Percentiles rank a stretch among this genome's conserved stretches.
These are phyloP conservation scores for Macrosteles quadrilineatus DNA, from an alignment of 1,140 invertebrate genomes.

Conservation along the genomic window DNA sequence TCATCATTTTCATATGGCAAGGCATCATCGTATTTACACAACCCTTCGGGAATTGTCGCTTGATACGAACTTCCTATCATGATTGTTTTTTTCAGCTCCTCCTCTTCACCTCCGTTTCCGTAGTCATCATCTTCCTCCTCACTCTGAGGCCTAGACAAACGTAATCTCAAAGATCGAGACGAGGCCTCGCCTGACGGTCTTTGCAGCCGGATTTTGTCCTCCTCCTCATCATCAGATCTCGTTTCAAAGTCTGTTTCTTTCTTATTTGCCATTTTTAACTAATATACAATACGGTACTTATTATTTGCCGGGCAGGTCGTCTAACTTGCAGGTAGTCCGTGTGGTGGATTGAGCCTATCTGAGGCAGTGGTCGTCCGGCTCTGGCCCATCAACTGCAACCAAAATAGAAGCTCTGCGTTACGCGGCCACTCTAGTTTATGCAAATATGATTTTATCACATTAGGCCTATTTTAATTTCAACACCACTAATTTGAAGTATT, in stretches of 20 bases:
- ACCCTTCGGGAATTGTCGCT: constrained; percentile 87
- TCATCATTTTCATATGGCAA: constrained; percentile 96
- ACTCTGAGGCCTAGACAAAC: constrained; percentile 60
- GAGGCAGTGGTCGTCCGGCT: not conserved
- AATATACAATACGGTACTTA: not conserved
- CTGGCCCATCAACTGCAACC: constrained; percentile 21
- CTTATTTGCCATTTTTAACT: constrained; percentile 18
- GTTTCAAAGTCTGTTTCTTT: not conserved
- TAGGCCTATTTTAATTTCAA: not conserved
- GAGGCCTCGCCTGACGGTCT: constrained; percentile 12
- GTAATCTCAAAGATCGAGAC: not conserved
- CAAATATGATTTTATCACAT: constrained; percentile 9
- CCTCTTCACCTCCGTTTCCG: constrained; percentile 75
- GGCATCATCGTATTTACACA: constrained; percentile 82
- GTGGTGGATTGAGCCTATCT: not conserved
- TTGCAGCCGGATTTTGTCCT: constrained; percentile 8
- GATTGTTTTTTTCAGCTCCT: constrained; percentile 76
- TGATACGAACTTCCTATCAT: constrained; percentile 96
- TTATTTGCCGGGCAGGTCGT: not conserved
- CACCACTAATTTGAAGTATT: too few relatives aligned
- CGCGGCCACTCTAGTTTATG: constrained; percentile 23
- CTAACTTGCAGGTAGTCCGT: not conserved
- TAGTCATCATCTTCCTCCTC: constrained; percentile 72
- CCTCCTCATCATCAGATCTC: constrained; percentile 14
- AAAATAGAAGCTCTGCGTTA: constrained; percentile 24